A percentile compares a stretch with the other conserved stretches of the same genome.
These are phyloP conservation scores for Ophiodon elongatus DNA, from an alignment of 2,113 vertebrate species.

Conservation along the genomic window DNA sequence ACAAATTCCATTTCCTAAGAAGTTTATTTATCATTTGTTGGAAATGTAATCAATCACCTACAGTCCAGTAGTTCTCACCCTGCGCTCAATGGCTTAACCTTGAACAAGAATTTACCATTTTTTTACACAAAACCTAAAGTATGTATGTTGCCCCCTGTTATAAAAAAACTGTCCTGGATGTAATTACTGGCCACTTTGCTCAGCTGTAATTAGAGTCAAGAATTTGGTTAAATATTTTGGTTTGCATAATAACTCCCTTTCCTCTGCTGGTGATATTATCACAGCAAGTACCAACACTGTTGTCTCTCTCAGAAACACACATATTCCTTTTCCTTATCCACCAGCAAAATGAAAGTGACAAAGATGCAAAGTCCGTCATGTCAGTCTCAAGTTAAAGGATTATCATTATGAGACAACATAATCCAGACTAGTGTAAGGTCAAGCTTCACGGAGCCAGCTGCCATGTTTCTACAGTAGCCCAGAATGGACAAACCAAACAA, in stretches of 20 bases:
- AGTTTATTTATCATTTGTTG: background rate
- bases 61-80: background rate
- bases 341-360: background rate
- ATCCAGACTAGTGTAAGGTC: no score
- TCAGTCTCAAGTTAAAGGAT: background rate
- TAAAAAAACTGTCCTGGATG: slow-evolving; percentile 2
- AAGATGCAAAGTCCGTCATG: background rate
- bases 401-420: background rate
- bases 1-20: background rate
- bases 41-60: background rate
- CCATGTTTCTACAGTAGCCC: no score
- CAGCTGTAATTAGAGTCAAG: slow-evolving; percentile 15
- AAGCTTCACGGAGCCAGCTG: no score
- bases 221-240: slow-evolving; percentile 10
- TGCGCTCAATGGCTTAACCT: background rate
- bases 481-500: no score
- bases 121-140: slow-evolving; percentile 5
- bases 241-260: slow-evolving; percentile 3
- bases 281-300: slow-evolving; percentile 11
- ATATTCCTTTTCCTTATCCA: background rate
- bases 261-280: slow-evolving; percentile 22
- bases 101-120: background rate
- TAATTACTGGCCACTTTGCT: background rate
- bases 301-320: background rate
- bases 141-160: background rate